phyloP scores from a whole-genome alignment of 2,888 invertebrate species.

The Eristalis pertinax region DNA sequence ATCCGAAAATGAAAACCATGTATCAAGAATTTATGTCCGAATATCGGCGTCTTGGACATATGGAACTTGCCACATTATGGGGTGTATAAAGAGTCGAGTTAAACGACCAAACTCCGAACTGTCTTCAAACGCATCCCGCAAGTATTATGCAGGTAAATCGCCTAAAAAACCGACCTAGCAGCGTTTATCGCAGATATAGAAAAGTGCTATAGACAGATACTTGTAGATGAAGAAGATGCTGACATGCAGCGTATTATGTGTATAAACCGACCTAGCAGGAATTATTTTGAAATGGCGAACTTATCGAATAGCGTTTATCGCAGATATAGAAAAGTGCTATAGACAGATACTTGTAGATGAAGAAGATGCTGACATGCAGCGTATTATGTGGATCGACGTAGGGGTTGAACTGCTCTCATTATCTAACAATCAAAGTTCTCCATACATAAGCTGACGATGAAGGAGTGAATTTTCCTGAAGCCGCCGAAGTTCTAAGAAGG shows the following conservation, averaged over 20 bases:
- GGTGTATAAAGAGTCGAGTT: slow-evolving; percentile 1
- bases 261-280: slow-evolving; percentile 47
- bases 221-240: slow-evolving; percentile 50
- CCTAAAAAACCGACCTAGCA: slow-evolving; percentile 51
- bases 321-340: slow-evolving; percentile 69
- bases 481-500: no score
- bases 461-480: no score
- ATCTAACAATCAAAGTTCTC: no score
- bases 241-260: slow-evolving; percentile 61
- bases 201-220: slow-evolving; percentile 61
- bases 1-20: no score
- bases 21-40: no score
- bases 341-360: slow-evolving; percentile 52
- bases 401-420: no score
- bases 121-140: slow-evolving; percentile 55
- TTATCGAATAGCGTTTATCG: slow-evolving; percentile 61
- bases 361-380: slow-evolving; percentile 55
- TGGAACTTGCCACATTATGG: no score
- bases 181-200: slow-evolving; percentile 68
- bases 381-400: no score
- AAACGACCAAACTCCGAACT: slow-evolving; percentile 43
- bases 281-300: slow-evolving; percentile 50
- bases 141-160: slow-evolving; percentile 4
- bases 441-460: no score
- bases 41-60: no score